Conservation (phyloP, 2,797 vertebrate species). For the Agapornis canus region DNA sequence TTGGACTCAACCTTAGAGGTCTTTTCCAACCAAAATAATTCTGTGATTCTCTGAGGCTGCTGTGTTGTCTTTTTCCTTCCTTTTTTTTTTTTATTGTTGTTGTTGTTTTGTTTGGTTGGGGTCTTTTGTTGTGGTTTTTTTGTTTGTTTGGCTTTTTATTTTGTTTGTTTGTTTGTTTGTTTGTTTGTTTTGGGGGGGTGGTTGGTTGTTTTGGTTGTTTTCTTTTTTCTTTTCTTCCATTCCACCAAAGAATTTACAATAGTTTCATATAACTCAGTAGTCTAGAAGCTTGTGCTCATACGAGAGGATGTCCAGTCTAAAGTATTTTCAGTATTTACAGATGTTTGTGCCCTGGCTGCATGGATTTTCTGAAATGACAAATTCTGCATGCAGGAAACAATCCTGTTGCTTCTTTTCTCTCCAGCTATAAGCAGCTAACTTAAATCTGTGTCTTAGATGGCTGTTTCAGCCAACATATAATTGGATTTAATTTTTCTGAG, state of each 20-base stretch:
- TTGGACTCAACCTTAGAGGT: neutral
- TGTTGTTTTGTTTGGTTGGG: too few species aligned
- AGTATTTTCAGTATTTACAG: neutral
- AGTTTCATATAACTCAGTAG: neutral
- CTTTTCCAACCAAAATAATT: neutral
- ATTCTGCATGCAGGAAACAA: neutral
- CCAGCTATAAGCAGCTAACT: neutral
- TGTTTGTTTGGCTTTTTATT: accelerated
- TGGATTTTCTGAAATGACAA: neutral
- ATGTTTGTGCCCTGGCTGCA: neutral
- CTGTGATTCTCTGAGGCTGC: neutral
- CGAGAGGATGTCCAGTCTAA: neutral
- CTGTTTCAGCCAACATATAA: neutral
- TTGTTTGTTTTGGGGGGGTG: too few species aligned
- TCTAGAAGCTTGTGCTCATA: neutral
- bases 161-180: too few species aligned
- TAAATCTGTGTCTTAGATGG: neutral
- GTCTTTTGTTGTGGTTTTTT: too few species aligned
- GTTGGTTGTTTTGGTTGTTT: too few species aligned
- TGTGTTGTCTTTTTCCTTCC: accelerated
- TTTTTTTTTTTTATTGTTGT: too few species aligned
- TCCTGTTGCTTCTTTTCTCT: neutral
- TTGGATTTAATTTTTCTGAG: neutral
- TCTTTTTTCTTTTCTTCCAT: neutral
- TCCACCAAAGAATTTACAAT: neutral